These are phyloP conservation scores for Harpagus bidentatus DNA, from an alignment of 2,113 vertebrate genomes.

Conservation along the genomic window DNA sequence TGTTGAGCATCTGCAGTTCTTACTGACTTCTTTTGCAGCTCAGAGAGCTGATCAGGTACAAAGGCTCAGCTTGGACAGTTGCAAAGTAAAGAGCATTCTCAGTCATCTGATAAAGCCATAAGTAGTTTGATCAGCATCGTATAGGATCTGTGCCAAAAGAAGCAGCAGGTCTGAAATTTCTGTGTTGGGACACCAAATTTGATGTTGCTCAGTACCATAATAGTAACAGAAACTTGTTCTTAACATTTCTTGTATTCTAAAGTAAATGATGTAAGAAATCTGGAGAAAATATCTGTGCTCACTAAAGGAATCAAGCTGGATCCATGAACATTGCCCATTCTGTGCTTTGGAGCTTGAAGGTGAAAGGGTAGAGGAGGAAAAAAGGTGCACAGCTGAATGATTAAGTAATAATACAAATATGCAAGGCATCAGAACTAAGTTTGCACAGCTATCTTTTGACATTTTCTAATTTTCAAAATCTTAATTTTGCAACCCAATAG, in stretches of 20 bases:
- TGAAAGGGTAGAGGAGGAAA: neutral
- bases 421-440: neutral
- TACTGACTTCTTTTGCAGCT: neutral
- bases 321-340: neutral
- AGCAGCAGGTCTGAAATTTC: neutral
- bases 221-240: neutral
- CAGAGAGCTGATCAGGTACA: neutral
- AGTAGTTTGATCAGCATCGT: neutral
- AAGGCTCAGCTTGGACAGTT: neutral
- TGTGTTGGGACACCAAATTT: neutral
- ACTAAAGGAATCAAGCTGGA: neutral
- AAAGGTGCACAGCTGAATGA: neutral
- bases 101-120: neutral
- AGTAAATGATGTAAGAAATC: neutral
- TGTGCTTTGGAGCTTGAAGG: neutral
- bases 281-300: neutral
- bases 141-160: neutral
- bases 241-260: neutral
- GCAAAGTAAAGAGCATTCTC: neutral
- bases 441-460: neutral
- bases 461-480: slow-evolving; percentile 42
- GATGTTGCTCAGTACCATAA: neutral
- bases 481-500: slow-evolving; percentile 45
- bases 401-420: neutral
- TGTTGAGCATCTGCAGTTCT: neutral